These are phyloP conservation scores for Noctua comes DNA, from an alignment of 2,888 invertebrate species.

Conservation along the genomic window DNA sequence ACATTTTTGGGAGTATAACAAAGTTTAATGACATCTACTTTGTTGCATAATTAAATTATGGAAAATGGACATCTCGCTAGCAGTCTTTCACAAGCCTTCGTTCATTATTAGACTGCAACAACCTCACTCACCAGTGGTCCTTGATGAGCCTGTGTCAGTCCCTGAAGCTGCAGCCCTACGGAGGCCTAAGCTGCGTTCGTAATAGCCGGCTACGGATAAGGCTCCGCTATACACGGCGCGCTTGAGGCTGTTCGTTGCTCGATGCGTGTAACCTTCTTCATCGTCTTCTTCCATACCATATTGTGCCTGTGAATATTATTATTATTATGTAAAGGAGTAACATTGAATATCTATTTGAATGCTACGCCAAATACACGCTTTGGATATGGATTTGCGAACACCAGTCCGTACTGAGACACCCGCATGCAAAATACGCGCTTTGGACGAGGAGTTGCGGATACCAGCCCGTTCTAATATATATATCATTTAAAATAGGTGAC, in stretches of 20 bases:
- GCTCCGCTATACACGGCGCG: slow-evolving; percentile 96
- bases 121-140: slow-evolving; percentile 92
- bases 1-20: too few relatives aligned
- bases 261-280: slow-evolving; percentile 93
- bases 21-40: too few relatives aligned
- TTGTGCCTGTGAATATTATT: slow-evolving; percentile 90
- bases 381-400: neutral
- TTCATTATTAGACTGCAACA: neutral
- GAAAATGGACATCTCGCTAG: neutral
- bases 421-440: too few relatives aligned
- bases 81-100: neutral
- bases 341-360: neutral
- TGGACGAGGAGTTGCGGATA: too few relatives aligned
- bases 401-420: too few relatives aligned
- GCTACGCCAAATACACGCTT: neutral
- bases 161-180: slow-evolving; percentile 94
- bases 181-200: slow-evolving; percentile 94
- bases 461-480: too few relatives aligned
- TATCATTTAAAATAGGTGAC: too few relatives aligned
- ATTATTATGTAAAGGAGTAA: neutral
- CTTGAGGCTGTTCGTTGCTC: slow-evolving; percentile 94
- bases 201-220: slow-evolving; percentile 95
- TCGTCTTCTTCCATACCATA: slow-evolving; percentile 98
- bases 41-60: too few relatives aligned
- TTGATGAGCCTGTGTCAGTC: slow-evolving; percentile 95